These are phyloP conservation scores for Microplitis manilae DNA, from an alignment of 2,888 invertebrate species.

Conservation along the genomic window DNA sequence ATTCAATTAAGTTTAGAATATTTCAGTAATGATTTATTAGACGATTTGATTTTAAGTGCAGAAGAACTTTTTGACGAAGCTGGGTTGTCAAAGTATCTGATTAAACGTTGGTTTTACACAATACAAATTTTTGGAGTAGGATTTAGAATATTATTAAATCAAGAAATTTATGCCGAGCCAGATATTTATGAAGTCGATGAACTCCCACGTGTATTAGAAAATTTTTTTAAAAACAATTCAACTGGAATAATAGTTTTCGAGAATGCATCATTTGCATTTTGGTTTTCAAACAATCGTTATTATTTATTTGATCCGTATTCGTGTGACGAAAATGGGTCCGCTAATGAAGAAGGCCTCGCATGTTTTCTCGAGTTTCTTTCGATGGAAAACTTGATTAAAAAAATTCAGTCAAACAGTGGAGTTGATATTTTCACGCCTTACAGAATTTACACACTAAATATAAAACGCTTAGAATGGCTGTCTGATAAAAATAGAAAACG, in stretches of 20 bases:
- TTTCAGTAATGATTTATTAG: constrained; percentile 56
- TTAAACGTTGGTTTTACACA: constrained; percentile 58
- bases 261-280: constrained; percentile 63
- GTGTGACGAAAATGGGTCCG: constrained; percentile 60
- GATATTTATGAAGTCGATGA: constrained; percentile 54
- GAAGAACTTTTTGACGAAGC: constrained; percentile 57
- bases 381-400: constrained; percentile 52
- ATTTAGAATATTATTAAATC: constrained; percentile 61
- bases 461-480: constrained; percentile 59
- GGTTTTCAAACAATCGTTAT: constrained; percentile 55
- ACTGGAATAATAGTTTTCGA: constrained; percentile 63
- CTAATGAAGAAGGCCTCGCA: constrained; percentile 50
- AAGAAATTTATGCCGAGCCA: constrained; percentile 60
- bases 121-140: constrained; percentile 57
- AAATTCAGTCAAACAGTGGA: constrained; percentile 57
- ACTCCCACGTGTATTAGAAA: constrained; percentile 47
- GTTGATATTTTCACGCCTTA: constrained; percentile 53
- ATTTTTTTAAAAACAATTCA: constrained; percentile 55
- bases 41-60: constrained; percentile 58
- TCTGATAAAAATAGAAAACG: constrained; percentile 29
- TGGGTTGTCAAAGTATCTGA: constrained; percentile 59
- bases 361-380: constrained; percentile 60
- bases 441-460: constrained; percentile 58
- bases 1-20: constrained; percentile 53
- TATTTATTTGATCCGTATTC: constrained; percentile 66